Conservation (phyloP, 2,113 vertebrate genomes). For the Oryctolagus cuniculus region DNA sequence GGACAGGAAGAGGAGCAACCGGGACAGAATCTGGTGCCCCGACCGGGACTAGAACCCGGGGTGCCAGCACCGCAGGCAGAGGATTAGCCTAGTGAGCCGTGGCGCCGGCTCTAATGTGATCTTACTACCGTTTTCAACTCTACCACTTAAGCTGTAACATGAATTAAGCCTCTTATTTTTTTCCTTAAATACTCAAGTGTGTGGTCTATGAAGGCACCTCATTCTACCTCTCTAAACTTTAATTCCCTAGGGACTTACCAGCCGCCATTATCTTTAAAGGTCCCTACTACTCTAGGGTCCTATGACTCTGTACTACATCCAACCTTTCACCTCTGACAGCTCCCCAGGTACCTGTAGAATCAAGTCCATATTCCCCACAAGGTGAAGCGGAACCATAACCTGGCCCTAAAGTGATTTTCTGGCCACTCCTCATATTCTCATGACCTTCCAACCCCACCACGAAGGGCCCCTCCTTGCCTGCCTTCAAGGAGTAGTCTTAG, state of each 20-base stretch:
- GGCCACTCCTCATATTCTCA: background rate
- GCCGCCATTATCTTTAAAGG: conserved; percentile 1
- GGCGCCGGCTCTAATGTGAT: no score
- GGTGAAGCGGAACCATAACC: background rate
- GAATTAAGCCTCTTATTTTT: background rate
- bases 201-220: background rate
- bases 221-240: conserved; percentile 46
- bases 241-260: background rate
- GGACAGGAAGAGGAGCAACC: no score
- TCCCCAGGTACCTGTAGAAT: background rate
- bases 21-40: no score
- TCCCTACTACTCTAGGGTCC: background rate
- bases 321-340: background rate
- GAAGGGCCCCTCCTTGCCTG: background rate
- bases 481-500: background rate
- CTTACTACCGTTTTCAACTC: conserved; percentile 15
- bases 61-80: no score
- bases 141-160: conserved; percentile 1
- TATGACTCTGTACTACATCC: background rate
- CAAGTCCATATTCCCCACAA: background rate
- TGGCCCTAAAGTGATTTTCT: background rate
- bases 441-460: background rate
- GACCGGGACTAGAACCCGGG: no score
- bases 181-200: background rate
- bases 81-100: no score